Conservation (phyloP, 2,113 vertebrate genomes). For the Tyrannus savana region DNA sequence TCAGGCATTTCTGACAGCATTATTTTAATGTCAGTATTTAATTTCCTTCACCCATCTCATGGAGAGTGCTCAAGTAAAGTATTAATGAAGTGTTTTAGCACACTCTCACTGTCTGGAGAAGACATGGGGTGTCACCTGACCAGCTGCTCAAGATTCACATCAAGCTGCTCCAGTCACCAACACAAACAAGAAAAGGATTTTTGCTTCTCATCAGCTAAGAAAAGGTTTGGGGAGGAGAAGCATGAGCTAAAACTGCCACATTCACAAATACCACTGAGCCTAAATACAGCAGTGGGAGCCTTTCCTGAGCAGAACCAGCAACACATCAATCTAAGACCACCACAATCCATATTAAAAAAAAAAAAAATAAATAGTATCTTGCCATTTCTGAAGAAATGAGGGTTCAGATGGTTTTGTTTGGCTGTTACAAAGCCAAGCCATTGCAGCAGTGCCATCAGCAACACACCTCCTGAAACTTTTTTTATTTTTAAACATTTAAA, state of each 20-base stretch:
- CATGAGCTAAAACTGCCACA: background rate
- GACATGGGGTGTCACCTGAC: background rate
- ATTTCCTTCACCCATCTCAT: background rate
- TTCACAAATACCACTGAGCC: background rate
- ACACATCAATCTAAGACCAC: background rate
- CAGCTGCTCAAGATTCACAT: background rate
- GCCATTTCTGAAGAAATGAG: background rate
- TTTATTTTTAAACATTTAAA: background rate
- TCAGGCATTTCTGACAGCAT: background rate
- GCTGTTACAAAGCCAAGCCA: background rate
- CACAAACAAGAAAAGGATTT: background rate
- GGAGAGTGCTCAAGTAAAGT: background rate
- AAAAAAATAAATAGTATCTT: background rate
- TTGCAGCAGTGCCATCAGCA: background rate
- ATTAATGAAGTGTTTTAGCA: slow-evolving; percentile 29
- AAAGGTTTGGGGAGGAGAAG: background rate
- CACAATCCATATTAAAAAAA: background rate
- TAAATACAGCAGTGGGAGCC: background rate
- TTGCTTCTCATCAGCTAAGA: background rate
- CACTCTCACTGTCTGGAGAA: background rate
- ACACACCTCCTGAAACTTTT: background rate
- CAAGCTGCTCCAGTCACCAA: background rate
- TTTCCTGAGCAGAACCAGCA: background rate
- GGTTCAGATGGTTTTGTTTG: background rate
- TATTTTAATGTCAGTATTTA: background rate